phyloP scores from a whole-genome alignment of 2,113 vertebrate species.

The Saimiri boliviensis region DNA sequence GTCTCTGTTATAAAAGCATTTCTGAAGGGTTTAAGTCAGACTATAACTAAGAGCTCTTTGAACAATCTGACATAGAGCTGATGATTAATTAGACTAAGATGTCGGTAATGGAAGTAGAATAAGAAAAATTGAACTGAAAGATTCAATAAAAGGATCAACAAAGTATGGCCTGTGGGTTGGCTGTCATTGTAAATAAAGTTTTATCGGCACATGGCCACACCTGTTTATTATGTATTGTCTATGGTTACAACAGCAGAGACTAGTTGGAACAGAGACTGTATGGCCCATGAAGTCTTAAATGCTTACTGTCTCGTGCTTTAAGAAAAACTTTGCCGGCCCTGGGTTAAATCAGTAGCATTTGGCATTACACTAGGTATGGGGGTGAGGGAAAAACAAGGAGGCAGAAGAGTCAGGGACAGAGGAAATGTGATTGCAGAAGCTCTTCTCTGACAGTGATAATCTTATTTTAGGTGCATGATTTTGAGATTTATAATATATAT shows the following conservation, averaged over 20 bases:
- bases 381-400: not conserved
- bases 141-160: not conserved
- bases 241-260: not conserved
- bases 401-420: too few species aligned
- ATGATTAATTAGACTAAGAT: not conserved
- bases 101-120: not conserved
- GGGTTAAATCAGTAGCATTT: not conserved
- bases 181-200: not conserved
- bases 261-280: not conserved
- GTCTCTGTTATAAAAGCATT: not conserved
- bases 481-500: not conserved
- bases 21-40: not conserved
- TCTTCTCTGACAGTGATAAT: not conserved
- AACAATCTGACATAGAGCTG: not conserved
- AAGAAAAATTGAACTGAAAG: not conserved
- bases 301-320: not conserved
- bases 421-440: too few species aligned
- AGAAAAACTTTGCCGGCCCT: not conserved
- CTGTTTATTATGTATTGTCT: not conserved
- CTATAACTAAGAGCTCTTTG: not conserved
- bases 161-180: not conserved
- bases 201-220: not conserved
- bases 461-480: not conserved
- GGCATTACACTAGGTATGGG: not conserved
- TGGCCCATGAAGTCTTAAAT: not conserved